Evolutionary conservation across 2,113 vertebrate species (phyloP).

Genomic region (Falcunculus frontatus): DNA sequence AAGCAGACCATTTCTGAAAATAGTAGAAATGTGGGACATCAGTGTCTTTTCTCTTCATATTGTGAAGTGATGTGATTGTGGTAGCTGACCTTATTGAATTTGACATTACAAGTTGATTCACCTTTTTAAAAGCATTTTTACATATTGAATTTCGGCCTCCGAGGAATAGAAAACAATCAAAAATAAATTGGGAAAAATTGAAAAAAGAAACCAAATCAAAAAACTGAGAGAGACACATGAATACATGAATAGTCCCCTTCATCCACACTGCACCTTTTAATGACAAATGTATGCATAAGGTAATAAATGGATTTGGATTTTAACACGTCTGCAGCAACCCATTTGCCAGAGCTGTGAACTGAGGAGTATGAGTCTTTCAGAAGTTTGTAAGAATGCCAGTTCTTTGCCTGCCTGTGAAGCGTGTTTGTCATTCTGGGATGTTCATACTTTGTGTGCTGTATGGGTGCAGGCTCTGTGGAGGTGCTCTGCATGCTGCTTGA

Average conservation of each 20-base stretch:
- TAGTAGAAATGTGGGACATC: constrained; percentile 20
- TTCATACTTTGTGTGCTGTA: fast-evolving
- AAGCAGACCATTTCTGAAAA: background rate
- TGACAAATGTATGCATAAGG: background rate
- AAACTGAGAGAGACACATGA: background rate
- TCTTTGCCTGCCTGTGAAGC: background rate
- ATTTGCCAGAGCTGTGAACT: background rate
- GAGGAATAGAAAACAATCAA: constrained; percentile 24
- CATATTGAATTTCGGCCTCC: constrained; percentile 43
- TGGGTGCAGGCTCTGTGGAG: background rate
- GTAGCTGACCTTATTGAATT: constrained; percentile 41
- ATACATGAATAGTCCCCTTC: background rate
- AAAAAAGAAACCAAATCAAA: background rate
- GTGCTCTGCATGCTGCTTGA: background rate
- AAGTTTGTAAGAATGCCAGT: background rate
- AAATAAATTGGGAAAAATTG: background rate
- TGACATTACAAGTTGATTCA: constrained; percentile 47
- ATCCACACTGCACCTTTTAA: background rate
- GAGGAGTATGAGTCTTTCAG: background rate
- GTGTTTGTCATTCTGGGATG: too few relatives aligned
- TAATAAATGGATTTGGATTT: background rate
- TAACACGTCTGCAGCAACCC: background rate
- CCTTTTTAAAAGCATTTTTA: constrained; percentile 40
- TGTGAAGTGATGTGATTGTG: constrained; percentile 14
- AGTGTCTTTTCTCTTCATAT: constrained; percentile 12